A percentile compares a stretch with the other conserved stretches of the same genome.
phyloP scores from a whole-genome alignment of 2,888 invertebrate genomes.

The Drosophila melanosoma region DNA sequence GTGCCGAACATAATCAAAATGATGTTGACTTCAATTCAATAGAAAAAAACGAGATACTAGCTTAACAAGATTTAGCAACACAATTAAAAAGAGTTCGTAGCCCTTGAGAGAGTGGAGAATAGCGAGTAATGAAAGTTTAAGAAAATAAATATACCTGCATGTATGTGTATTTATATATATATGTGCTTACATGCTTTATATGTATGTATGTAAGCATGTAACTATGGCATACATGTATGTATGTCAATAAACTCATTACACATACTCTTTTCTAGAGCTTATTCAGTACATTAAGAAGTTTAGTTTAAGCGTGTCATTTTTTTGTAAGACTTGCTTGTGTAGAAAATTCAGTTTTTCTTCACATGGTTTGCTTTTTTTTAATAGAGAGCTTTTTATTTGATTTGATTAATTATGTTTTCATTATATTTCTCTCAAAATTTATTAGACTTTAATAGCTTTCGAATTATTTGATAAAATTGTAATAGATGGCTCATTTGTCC shows the following conservation, averaged over 20 bases:
- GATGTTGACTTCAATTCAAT: conserved; percentile 11
- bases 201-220: neutral
- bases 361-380: neutral
- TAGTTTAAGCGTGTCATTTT: neutral
- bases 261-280: conserved; percentile 1
- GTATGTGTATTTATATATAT: neutral
- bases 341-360: neutral
- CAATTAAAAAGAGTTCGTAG: conserved; percentile 9
- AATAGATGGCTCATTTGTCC: neutral
- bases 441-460: neutral
- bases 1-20: conserved; percentile 11
- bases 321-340: neutral
- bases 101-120: conserved; percentile 10
- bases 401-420: neutral
- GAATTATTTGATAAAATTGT: neutral
- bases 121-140: conserved; percentile 29
- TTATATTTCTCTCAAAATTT: neutral
- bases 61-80: conserved; percentile 14
- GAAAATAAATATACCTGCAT: neutral
- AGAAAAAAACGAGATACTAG: conserved; percentile 10
- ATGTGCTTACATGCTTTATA: neutral
- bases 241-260: conserved; percentile 25
- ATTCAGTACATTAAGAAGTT: neutral
- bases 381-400: neutral
- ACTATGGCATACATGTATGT: neutral